Conservation (phyloP, 2,888 invertebrate species). For the Lithophane socia region DNA sequence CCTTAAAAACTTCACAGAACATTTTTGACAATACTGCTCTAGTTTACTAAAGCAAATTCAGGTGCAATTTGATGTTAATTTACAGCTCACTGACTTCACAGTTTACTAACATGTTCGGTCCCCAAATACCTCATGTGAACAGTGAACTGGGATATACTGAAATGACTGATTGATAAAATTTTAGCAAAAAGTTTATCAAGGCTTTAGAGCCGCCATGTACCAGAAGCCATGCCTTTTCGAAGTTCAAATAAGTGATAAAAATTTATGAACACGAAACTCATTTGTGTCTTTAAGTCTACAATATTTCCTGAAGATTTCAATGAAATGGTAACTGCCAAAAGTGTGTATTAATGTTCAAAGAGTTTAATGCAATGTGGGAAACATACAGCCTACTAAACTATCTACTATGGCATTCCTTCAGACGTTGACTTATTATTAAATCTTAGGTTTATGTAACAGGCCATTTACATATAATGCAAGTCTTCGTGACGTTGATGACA, state of each 20-base stretch:
- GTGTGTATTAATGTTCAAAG: conserved; percentile 1
- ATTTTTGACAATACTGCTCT: conserved; percentile 21
- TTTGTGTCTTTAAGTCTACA: background rate
- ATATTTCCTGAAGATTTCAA: conserved; percentile 15
- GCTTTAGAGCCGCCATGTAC: background rate
- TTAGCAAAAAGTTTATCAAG: background rate
- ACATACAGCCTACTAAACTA: conserved; percentile 40
- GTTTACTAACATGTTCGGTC: background rate
- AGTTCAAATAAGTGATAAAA: background rate
- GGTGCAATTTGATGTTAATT: background rate
- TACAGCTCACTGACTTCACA: conserved; percentile 6
- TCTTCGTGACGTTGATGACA: conserved; percentile 48
- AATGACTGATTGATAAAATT: background rate
- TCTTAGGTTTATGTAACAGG: conserved; percentile 60
- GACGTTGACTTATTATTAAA: conserved; percentile 52
- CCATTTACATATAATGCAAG: conserved; percentile 54
- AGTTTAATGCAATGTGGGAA: conserved; percentile 15
- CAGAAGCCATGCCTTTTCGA: conserved; percentile 1
- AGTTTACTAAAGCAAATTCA: conserved; percentile 9
- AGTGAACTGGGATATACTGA: background rate
- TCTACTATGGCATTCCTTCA: conserved; percentile 65
- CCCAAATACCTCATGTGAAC: conserved; percentile 7
- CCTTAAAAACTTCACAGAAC: conserved; percentile 29
- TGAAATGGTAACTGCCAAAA: conserved; percentile 21
- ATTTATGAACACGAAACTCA: background rate